These are phyloP conservation scores for Cyprinodon diabolis DNA, from an alignment of 2,797 vertebrate species.

Conservation along the genomic window DNA sequence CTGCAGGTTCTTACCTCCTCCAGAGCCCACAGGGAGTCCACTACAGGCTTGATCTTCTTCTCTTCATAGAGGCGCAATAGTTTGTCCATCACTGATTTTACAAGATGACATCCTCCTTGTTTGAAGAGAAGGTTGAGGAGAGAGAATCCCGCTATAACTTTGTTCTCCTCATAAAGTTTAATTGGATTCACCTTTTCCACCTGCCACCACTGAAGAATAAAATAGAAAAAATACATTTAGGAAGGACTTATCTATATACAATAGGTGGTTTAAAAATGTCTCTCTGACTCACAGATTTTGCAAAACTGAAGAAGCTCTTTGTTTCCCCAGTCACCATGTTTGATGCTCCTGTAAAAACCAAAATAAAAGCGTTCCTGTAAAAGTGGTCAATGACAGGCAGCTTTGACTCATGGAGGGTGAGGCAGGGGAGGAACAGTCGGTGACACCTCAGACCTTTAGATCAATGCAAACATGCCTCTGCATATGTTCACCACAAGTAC, in stretches of 20 bases:
- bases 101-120: constrained; percentile 86
- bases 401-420: constrained; percentile 29
- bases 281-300: constrained; percentile 93
- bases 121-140: constrained; percentile 97
- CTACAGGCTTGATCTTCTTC: constrained; percentile 95
- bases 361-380: constrained; percentile 64
- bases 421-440: constrained; percentile 26
- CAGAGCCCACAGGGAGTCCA: constrained; percentile 97
- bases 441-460: constrained; percentile 46
- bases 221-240: constrained; percentile 8
- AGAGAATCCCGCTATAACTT: constrained; percentile 97
- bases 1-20: constrained; percentile 90
- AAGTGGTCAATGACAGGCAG: constrained; percentile 44
- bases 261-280: constrained; percentile 31
- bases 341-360: constrained; percentile 90
- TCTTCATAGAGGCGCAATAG: constrained; percentile 87
- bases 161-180: constrained; percentile 98
- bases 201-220: constrained; percentile 93
- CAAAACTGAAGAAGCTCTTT: constrained; percentile 99
- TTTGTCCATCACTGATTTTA: constrained; percentile 89
- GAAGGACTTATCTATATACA: constrained; percentile 20
- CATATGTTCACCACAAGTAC: constrained; percentile 36
- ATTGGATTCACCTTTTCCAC: constrained; percentile 99
- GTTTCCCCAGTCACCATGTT: constrained; percentile 99
- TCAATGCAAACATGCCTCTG: constrained; percentile 44